Conservation (phyloP, 2,888 invertebrate species). For the Trissoscelio sp. region DNA sequence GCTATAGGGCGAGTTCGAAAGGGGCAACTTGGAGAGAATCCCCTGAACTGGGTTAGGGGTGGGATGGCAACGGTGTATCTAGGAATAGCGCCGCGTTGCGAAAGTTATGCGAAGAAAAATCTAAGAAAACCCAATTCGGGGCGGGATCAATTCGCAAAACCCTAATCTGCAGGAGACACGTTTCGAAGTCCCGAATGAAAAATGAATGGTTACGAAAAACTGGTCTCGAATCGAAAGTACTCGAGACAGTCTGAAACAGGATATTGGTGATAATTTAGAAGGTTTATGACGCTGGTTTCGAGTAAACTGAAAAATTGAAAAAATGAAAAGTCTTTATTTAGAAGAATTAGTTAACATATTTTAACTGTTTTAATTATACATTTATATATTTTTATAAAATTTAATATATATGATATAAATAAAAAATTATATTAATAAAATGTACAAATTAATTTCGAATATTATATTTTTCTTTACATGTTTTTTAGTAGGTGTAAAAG, state of each 20-base stretch:
- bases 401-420: too few relatives aligned
- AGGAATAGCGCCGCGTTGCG: slow-evolving; percentile 9
- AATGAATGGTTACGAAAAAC: slow-evolving; percentile 5
- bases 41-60: slow-evolving; percentile 36
- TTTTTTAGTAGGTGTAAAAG: too few relatives aligned
- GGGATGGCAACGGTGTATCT: not conserved
- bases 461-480: too few relatives aligned
- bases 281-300: not conserved
- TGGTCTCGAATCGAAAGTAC: not conserved
- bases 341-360: too few relatives aligned
- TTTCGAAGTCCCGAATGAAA: not conserved
- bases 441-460: too few relatives aligned
- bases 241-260: not conserved
- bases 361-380: too few relatives aligned
- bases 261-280: not conserved
- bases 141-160: not conserved
- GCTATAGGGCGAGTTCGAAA: slow-evolving; percentile 17
- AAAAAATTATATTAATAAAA: too few relatives aligned
- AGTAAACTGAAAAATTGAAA: too few relatives aligned
- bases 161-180: slow-evolving; percentile 3
- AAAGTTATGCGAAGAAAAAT: slow-evolving; percentile 17
- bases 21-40: slow-evolving; percentile 32
- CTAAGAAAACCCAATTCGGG: not conserved
- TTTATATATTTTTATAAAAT: too few relatives aligned
- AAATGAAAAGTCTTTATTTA: not conserved